Percentiles rank a stretch among this genome's conserved stretches.
phyloP scores from a whole-genome alignment of 2,888 invertebrate genomes.

The Orchesella flavescens region DNA sequence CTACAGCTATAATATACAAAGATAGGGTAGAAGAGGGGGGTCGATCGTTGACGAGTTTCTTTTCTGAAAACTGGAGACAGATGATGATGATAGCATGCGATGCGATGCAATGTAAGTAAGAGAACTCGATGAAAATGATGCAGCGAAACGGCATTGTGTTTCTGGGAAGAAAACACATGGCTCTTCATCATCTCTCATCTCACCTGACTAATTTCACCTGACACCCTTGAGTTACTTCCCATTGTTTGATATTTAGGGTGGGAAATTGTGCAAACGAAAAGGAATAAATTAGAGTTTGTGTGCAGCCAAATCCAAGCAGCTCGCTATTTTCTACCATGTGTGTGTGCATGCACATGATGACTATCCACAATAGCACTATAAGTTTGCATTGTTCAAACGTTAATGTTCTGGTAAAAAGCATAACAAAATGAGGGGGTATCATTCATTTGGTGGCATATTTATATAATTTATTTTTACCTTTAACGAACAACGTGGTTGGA shows the following conservation, averaged over 20 bases:
- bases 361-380: neutral
- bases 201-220: conserved; percentile 56
- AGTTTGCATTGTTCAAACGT: neutral
- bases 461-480: neutral
- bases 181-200: conserved; percentile 46
- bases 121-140: conserved; percentile 17
- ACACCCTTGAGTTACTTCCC: conserved; percentile 59
- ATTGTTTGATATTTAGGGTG: conserved; percentile 57
- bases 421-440: neutral
- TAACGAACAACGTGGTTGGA: neutral
- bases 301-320: conserved; percentile 15
- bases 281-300: conserved; percentile 39
- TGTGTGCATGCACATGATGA: neutral
- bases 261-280: conserved; percentile 43
- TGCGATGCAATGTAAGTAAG: neutral
- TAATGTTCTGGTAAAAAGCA: neutral
- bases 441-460: neutral
- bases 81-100: conserved; percentile 26
- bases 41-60: conserved; percentile 26
- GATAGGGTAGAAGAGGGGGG: conserved; percentile 36
- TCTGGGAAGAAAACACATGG: conserved; percentile 38
- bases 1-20: neutral
- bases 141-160: conserved; percentile 32
- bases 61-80: conserved; percentile 26
- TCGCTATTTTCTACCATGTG: neutral